These are phyloP conservation scores for Eucera pruinosa DNA, from an alignment of 2,888 invertebrate genomes.

Conservation along the genomic window DNA sequence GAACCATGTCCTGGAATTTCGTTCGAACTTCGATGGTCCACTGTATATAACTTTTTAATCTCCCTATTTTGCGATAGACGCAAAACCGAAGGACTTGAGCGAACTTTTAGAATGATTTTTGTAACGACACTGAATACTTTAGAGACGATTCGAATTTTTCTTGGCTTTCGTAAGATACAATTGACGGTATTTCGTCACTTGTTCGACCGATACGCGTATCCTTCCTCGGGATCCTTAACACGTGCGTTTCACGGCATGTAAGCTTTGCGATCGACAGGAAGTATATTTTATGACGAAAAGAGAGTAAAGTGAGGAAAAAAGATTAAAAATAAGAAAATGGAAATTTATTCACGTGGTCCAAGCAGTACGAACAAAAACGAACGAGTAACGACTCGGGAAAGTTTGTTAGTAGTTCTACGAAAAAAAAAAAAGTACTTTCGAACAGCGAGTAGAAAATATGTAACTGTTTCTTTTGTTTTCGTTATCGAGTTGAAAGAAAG, in stretches of 20 bases:
- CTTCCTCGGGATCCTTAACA: slow-evolving; percentile 50
- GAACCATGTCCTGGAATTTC: no score
- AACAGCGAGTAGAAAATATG: slow-evolving; percentile 54
- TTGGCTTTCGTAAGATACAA: neutral
- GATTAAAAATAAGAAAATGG: slow-evolving; percentile 31
- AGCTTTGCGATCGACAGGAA: slow-evolving; percentile 57
- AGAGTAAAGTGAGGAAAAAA: slow-evolving; percentile 41
- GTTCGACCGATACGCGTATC: slow-evolving; percentile 51
- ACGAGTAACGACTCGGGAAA: slow-evolving; percentile 28
- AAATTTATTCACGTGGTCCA: slow-evolving; percentile 68
- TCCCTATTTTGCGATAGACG: neutral
- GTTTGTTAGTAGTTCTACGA: slow-evolving; percentile 42
- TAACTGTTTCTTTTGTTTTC: slow-evolving; percentile 52
- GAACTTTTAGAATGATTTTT: neutral
- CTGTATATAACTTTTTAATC: neutral
- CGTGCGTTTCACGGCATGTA: slow-evolving; percentile 28
- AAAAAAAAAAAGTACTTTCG: slow-evolving; percentile 46
- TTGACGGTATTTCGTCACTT: slow-evolving; percentile 23
- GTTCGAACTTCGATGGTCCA: no score
- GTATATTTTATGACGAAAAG: slow-evolving; percentile 70
- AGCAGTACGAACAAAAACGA: slow-evolving; percentile 28
- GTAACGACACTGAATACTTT: slow-evolving; percentile 7
- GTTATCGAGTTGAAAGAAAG: slow-evolving; percentile 55
- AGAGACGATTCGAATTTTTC: neutral
- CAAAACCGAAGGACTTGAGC: neutral